These are phyloP conservation scores for Tenthredo livida DNA, from an alignment of 2,888 invertebrate species.

Conservation along the genomic window DNA sequence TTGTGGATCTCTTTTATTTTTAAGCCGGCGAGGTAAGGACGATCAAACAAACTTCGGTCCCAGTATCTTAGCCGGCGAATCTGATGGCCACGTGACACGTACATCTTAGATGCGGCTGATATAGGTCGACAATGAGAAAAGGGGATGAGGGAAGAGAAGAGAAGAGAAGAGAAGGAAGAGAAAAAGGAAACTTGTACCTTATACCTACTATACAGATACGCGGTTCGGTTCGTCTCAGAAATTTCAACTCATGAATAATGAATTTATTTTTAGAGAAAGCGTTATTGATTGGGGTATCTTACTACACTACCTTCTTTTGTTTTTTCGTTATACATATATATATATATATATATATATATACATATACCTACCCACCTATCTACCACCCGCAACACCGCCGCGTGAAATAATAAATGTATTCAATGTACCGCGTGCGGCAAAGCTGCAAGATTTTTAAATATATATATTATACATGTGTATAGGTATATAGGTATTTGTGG, in stretches of 20 bases:
- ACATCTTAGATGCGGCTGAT: slow-evolving; percentile 5
- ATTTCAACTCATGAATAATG: slow-evolving; percentile 48
- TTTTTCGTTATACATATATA: not conserved
- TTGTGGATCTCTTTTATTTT: not conserved
- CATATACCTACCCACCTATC: not conserved
- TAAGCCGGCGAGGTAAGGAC: not conserved
- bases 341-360: too few relatives aligned
- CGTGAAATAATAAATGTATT: slow-evolving; percentile 38
- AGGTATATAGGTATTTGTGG: not conserved
- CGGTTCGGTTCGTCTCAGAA: not conserved
- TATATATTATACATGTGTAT: not conserved
- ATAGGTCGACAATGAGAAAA: slow-evolving; percentile 39
- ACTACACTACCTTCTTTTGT: slow-evolving; percentile 21
- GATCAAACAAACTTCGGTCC: slow-evolving; percentile 34
- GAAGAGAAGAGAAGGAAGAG: not conserved
- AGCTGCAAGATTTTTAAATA: not conserved
- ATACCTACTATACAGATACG: not conserved
- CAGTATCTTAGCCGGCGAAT: slow-evolving; percentile 29
- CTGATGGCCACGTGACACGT: not conserved
- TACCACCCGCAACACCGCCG: not conserved
- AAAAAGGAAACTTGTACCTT: not conserved
- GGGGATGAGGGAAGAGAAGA: not conserved
- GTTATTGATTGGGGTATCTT: slow-evolving; percentile 40
- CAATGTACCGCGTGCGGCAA: not conserved
- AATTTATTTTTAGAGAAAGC: slow-evolving; percentile 18